phyloP scores from a whole-genome alignment of 2,113 vertebrate genomes.

The Atrichornis clamosus region DNA sequence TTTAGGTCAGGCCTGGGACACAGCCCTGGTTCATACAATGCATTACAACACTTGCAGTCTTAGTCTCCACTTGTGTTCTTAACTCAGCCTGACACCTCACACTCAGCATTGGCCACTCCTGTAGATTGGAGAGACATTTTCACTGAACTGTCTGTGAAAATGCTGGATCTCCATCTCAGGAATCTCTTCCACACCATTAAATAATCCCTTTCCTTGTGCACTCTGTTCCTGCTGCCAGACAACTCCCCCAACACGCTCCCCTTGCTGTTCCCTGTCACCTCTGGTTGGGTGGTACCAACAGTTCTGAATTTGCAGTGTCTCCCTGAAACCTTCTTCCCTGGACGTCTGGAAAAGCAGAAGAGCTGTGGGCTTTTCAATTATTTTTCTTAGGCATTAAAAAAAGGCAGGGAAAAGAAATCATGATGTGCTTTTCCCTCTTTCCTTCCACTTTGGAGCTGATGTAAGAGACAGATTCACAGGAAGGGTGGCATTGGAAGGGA shows the following conservation, averaged over 20 bases:
- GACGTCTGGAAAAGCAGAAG: neutral
- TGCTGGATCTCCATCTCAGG: neutral
- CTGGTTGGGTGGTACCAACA: neutral
- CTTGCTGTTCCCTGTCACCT: neutral
- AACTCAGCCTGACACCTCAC: neutral
- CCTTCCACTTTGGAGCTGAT: neutral
- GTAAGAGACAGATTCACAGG: neutral
- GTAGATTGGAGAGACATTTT: neutral
- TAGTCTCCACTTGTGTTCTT: neutral
- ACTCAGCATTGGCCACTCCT: neutral
- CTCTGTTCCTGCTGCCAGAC: neutral
- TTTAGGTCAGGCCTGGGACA: neutral
- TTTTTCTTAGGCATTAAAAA: neutral
- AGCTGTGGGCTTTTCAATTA: neutral
- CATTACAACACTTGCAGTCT: neutral
- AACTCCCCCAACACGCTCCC: neutral
- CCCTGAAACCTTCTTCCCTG: neutral
- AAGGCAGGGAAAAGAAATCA: fast-evolving
- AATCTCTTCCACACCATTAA: neutral
- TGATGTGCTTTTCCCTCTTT: neutral
- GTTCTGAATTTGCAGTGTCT: neutral
- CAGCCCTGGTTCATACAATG: neutral
- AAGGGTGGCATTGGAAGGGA: neutral
- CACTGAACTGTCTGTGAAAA: neutral
- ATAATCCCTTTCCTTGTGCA: neutral